A percentile compares a stretch with the other conserved stretches of the same genome.
Evolutionary conservation across 2,797 vertebrate species (phyloP).

Genomic region (Oreortyx pictus): DNA sequence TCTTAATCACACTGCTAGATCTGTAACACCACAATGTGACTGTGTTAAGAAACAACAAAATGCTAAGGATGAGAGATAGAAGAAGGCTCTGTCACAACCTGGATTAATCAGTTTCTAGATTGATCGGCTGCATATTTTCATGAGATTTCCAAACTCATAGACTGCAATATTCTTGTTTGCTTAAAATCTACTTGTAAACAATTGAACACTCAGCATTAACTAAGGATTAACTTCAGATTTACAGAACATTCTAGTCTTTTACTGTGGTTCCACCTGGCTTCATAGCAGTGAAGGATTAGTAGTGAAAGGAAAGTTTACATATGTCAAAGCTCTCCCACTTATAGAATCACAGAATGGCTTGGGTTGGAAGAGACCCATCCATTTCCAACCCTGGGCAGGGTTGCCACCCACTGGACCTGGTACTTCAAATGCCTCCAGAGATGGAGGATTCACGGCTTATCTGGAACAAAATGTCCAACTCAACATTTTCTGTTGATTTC

Average conservation of each 20-base stretch:
- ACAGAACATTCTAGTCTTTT: not conserved
- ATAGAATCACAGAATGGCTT: not conserved
- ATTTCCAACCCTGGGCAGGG: no score
- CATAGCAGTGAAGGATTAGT: not conserved
- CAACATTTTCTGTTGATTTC: not conserved
- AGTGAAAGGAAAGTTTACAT: not conserved
- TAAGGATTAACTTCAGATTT: not conserved
- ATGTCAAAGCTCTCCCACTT: not conserved
- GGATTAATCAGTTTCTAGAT: not conserved
- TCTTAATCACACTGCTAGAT: constrained; percentile 8
- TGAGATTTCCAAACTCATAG: not conserved
- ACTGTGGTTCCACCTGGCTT: not conserved
- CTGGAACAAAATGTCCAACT: not conserved
- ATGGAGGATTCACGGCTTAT: no score
- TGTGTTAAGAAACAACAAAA: not conserved
- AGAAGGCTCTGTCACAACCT: not conserved
- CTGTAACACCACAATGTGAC: not conserved
- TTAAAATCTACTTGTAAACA: not conserved
- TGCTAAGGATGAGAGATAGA: not conserved
- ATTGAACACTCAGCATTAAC: not conserved
- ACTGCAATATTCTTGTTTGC: not conserved
- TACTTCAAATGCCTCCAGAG: no score
- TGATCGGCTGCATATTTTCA: not conserved
- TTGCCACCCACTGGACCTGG: no score
- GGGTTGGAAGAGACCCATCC: no score